Percentiles rank a stretch among this genome's conserved stretches.
These are phyloP conservation scores for Pachyramphus minor DNA, from an alignment of 2,113 vertebrate genomes.

Conservation along the genomic window DNA sequence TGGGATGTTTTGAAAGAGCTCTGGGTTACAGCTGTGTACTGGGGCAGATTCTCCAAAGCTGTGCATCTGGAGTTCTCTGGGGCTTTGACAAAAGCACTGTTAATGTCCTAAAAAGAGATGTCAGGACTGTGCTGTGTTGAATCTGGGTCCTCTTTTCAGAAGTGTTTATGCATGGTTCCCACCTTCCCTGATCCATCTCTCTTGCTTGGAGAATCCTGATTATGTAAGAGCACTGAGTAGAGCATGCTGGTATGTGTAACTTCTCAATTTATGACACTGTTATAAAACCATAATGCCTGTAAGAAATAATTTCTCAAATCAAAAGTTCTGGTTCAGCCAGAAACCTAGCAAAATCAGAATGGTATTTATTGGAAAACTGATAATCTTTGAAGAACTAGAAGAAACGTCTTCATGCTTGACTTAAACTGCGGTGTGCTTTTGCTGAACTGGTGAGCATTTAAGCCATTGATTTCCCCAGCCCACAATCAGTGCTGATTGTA, in stretches of 20 bases:
- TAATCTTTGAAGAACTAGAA: not conserved
- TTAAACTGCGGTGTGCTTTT: not conserved
- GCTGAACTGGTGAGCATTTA: not conserved
- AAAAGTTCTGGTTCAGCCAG: not conserved
- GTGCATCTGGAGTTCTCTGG: not conserved
- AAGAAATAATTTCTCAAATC: not conserved
- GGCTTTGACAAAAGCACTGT: not conserved
- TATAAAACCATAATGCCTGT: not conserved
- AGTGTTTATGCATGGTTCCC: not conserved
- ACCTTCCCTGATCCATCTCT: not conserved
- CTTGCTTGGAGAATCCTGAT: not conserved
- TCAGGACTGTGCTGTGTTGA: not conserved
- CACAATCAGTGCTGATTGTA: not conserved
- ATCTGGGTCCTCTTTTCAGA: not conserved
- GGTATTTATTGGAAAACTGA: not conserved
- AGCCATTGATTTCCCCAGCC: not conserved
- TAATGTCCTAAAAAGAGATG: not conserved
- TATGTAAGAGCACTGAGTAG: rapidly evolving
- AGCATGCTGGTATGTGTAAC: not conserved
- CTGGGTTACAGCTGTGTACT: not conserved
- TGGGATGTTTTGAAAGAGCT: not conserved
- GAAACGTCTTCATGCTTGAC: not conserved
- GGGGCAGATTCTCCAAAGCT: not conserved
- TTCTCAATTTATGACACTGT: not conserved
- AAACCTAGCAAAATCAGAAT: not conserved